These are phyloP conservation scores for Drosophila neocordata DNA, from an alignment of 1,140 invertebrate species.

Conservation along the genomic window DNA sequence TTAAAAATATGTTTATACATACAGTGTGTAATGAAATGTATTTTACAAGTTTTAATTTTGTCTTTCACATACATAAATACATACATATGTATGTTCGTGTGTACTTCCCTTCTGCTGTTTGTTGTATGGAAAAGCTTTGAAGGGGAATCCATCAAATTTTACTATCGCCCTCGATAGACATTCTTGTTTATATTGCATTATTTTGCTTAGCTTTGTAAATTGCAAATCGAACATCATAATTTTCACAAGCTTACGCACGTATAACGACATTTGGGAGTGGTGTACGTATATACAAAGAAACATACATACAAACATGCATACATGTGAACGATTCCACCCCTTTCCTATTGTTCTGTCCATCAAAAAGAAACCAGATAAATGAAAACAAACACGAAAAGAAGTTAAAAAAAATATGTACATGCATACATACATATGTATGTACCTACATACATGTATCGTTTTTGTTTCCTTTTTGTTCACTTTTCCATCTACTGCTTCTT, in stretches of 20 bases:
- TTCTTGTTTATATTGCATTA: slow-evolving; percentile 76
- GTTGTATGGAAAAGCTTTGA: slow-evolving; percentile 49
- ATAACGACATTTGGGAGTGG: slow-evolving; percentile 2
- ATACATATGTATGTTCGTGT: too few species aligned
- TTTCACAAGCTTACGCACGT: slow-evolving; percentile 33
- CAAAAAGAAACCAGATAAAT: slow-evolving; percentile 58
- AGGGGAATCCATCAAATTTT: slow-evolving; percentile 82
- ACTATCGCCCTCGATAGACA: slow-evolving; percentile 74
- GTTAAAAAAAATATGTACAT: slow-evolving; percentile 21
- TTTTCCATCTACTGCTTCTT: slow-evolving; percentile 44
- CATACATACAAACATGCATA: too few species aligned
- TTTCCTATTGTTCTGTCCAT: slow-evolving; percentile 82
- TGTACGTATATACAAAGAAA: too few species aligned
- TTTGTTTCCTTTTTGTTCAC: slow-evolving; percentile 54
- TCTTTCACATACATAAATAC: neutral
- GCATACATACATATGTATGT: slow-evolving; percentile 11
- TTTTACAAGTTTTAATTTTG: too few species aligned
- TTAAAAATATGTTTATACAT: too few species aligned
- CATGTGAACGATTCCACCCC: slow-evolving; percentile 71
- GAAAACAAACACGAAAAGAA: slow-evolving; percentile 19
- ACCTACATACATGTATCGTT: slow-evolving; percentile 29
- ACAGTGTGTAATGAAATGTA: too few species aligned
- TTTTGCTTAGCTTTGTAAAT: slow-evolving; percentile 70
- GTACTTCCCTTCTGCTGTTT: too few species aligned
- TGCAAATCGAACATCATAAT: slow-evolving; percentile 79